Evolutionary conservation across 1,140 invertebrate genomes (phyloP).

Genomic region (Venturia canescens): DNA sequence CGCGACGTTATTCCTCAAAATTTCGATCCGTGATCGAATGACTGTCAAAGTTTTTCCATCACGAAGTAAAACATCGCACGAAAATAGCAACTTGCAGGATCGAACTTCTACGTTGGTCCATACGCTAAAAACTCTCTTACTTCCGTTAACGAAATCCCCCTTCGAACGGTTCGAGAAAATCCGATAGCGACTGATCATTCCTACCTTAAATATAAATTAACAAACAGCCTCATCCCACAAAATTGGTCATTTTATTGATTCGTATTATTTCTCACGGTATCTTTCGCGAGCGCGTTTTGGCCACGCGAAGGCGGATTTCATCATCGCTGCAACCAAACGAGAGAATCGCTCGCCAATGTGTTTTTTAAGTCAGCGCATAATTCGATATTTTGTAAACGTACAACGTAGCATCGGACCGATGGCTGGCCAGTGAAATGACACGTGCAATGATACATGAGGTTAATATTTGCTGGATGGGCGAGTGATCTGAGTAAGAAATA

Average conservation of each 20-base stretch:
- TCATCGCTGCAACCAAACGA: conserved; percentile 50
- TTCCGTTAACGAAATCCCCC: too few relatives aligned
- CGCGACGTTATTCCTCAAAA: background rate
- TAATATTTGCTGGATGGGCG: background rate
- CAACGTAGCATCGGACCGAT: background rate
- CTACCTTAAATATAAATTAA: too few relatives aligned
- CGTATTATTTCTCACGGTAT: background rate
- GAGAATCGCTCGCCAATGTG: conserved; percentile 62
- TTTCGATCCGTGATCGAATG: background rate
- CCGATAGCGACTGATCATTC: too few relatives aligned
- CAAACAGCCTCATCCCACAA: too few relatives aligned
- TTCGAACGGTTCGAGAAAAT: too few relatives aligned
- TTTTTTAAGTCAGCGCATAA: conserved; percentile 66
- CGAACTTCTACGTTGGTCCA: too few relatives aligned
- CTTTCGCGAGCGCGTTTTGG: background rate
- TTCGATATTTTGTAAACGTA: conserved; percentile 55
- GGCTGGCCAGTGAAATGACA: background rate
- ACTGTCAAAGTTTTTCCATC: background rate
- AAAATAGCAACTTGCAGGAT: too few relatives aligned
- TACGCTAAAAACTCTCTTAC: too few relatives aligned
- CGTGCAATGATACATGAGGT: background rate
- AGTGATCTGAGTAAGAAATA: background rate
- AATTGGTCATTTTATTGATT: too few relatives aligned
- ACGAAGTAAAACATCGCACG: background rate
- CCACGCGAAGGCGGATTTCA: conserved; percentile 55